Base-by-base conservation (phyloP, 2,113 vertebrate genomes). In the Seriola rivoliana region DNA sequence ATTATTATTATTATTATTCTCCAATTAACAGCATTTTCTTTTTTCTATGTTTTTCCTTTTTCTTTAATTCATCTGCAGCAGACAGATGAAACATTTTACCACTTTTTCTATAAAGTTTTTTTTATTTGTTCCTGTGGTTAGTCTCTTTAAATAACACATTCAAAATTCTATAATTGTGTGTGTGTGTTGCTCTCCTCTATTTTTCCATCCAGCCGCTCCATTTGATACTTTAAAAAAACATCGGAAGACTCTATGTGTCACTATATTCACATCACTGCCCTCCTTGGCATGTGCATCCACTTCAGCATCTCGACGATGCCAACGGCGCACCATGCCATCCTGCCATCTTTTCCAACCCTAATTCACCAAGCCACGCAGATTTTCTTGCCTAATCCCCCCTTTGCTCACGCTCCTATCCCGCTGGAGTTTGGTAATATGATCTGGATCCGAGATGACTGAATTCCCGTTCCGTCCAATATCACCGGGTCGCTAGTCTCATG, bases 341-440 rank as follows among this genome's bases (percentile, higher is more conserved):
- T 72, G 80, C 80, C 85, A 68, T 91, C 80, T 86, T 88, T 89
- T 82, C 90, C 90, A 82, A 25, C 79, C 69, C 78, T 89, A 87
- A 90, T 91, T 91, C 85, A 73, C 73, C 74, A 62, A 88, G 84
- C 88, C 89, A 80, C 44, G 67, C 84, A 89, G 82, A 91, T 88
- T 83, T 76, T 85, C 86, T 81, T 11, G 21, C 71, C 88, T 89
- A 90, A 91, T 90, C 90, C 90, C 73, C 73, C 70, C 80, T 82
- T 91, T 78, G 84, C 90, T 88, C 77, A 2, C 80, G 65, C 80
- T 78, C 66, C 78, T 21, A 50, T 89, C 88, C 89, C 75, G 8
- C 80, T 40, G 87, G 87, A 88, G 87, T 85, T 80, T 34, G 67
- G 88, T 91, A 89, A 90, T 90, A 78, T 10, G 78, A 92, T 80